Evolutionary conservation across 2,888 invertebrate species (phyloP), one percentile per base, ranked within the genome.

Genomic region (Drosophila borborema): DNA sequence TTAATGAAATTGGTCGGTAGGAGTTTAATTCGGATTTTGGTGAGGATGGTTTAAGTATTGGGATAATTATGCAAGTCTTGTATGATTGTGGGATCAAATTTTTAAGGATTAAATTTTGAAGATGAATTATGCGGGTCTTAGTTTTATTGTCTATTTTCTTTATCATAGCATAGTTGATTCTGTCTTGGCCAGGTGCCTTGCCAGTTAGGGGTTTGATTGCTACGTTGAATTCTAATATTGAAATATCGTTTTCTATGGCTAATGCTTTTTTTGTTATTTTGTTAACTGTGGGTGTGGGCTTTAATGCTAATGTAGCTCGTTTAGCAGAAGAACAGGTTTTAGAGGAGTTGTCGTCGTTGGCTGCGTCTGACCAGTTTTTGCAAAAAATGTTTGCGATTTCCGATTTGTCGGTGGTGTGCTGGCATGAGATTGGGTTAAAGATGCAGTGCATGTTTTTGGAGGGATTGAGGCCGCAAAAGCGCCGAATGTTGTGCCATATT

Each of bases 281-380:
- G 23, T 23, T 23, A 23, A 23, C 23, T 23, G 18, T 18, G 43
- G 18, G 43, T 18, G 43, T 18, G 43, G 43, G 43, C 10, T 18
- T 2, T 16, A n/a, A 41, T n/a, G 41, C 3, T 41, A 41, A 3
- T 41, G 41, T n/a, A 41, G 41, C 2, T 3, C 23, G 23, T 23
- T 23, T 23, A 23, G 23, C 23, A 23, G 23, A 23, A 23, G 23
- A 23, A 23, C 23, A 43, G 18, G 18, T 18, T 43, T 18, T 18
- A 9, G 10, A n/a, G n/a, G 9, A n/a, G 23, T 41, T 41, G n/a
- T 41, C n/a, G n/a, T n/a, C 41, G n/a, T 41, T 41, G 41, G 41
- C n/a, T n/a, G 41, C 41, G n/a, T 41, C n/a, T 41, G 40, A 41
- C 41, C 41, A 41, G 41, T 41, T n/a, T n/a, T 41, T 40, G 40